Evolutionary conservation across 2,113 vertebrate species (phyloP).

Genomic region (Oreochromis tanganicae): DNA sequence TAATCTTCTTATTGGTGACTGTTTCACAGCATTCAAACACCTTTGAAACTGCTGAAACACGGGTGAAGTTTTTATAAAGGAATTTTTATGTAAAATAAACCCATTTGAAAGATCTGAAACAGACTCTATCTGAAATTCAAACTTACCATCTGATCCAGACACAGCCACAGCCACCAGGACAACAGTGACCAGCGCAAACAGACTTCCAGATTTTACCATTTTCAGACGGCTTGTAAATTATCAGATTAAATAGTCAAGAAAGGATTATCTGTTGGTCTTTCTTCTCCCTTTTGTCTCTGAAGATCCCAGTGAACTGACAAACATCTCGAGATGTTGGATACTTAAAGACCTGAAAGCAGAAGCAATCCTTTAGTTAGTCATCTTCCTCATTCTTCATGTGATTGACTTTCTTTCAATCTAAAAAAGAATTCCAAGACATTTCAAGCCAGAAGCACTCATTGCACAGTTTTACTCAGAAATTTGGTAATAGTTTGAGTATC

Average conservation of each 20-base stretch:
- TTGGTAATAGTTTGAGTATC: background rate
- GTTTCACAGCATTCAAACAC: constrained; percentile 5
- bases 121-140: background rate
- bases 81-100: background rate
- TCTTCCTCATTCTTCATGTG: background rate
- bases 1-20: background rate
- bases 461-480: background rate
- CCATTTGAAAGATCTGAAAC: background rate
- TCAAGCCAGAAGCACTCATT: background rate
- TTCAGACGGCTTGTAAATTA: background rate
- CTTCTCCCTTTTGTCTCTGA: accelerated
- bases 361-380: background rate
- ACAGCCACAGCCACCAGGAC: background rate
- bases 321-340: background rate
- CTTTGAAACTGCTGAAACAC: background rate
- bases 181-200: background rate
- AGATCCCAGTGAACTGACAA: background rate
- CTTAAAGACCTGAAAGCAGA: background rate
- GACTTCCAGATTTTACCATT: background rate
- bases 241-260: background rate
- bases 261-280: background rate
- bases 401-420: background rate
- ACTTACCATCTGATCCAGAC: background rate
- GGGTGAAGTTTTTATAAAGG: background rate
- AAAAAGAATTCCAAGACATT: background rate